Percentiles rank a stretch among this genome's conserved stretches.
phyloP scores from a whole-genome alignment of 2,113 vertebrate species.

The Sitta europaea region DNA sequence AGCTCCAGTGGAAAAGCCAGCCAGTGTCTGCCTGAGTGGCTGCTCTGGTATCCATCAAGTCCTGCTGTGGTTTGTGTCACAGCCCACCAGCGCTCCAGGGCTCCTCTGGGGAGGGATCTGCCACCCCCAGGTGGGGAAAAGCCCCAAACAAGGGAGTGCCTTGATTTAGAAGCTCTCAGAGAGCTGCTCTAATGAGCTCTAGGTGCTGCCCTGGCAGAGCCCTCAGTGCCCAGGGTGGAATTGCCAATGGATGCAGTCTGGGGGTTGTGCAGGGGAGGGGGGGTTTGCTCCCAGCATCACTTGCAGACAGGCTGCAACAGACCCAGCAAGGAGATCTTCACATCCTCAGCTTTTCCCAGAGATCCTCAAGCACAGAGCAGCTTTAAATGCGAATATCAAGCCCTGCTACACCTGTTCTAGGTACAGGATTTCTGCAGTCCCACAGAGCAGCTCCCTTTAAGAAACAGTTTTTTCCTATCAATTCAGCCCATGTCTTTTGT shows the following conservation, averaged over 20 bases:
- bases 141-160: fast-evolving
- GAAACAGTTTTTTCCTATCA: background rate
- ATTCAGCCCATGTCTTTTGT: background rate
- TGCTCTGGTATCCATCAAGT: slow-evolving; percentile 45
- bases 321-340: background rate
- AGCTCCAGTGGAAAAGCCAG: slow-evolving; percentile 34
- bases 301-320: background rate
- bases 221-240: fast-evolving
- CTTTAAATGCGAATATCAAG: background rate
- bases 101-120: fast-evolving
- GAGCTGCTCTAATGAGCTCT: background rate
- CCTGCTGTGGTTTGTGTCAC: background rate
- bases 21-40: slow-evolving; percentile 26
- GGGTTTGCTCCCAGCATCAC: background rate
- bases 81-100: background rate
- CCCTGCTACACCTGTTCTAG: background rate
- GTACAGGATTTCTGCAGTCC: background rate
- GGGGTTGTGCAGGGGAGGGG: background rate
- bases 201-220: background rate
- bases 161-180: background rate
- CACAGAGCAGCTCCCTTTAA: background rate
- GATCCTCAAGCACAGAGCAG: background rate
- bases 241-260: fast-evolving
- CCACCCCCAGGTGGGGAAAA: fast-evolving
- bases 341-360: background rate